phyloP scores from a whole-genome alignment of 2,888 invertebrate genomes.

The Scaptomyza parva region DNA sequence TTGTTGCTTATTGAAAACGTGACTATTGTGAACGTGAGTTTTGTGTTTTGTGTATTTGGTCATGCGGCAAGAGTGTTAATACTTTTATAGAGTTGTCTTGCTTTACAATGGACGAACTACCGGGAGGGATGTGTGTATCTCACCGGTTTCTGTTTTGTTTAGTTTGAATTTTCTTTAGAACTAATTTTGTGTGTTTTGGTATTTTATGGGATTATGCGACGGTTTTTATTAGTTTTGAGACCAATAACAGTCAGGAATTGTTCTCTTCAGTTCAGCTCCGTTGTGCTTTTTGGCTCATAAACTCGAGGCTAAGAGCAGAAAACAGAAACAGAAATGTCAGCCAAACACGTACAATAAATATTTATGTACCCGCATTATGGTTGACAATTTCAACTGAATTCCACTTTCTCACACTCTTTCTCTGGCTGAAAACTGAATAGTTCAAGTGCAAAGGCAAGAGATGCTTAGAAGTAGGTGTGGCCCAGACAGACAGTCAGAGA shows the following conservation, averaged over 20 bases:
- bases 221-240: conserved; percentile 49
- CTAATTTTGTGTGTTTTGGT: background rate
- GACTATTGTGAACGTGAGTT: conserved; percentile 63
- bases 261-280: no score
- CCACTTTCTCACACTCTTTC: background rate
- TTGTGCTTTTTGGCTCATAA: conserved; percentile 28
- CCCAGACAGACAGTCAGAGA: conserved; percentile 9
- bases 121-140: conserved; percentile 14
- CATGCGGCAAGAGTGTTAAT: conserved; percentile 61
- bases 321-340: no score
- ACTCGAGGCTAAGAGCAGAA: conserved; percentile 32
- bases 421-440: conserved; percentile 21
- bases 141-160: conserved; percentile 24
- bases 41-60: conserved; percentile 2
- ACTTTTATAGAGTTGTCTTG: conserved; percentile 52
- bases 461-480: conserved; percentile 15
- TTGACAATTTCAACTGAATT: conserved; percentile 40
- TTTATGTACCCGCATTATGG: conserved; percentile 59
- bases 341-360: conserved; percentile 65
- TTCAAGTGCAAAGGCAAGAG: conserved; percentile 41
- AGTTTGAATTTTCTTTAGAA: conserved; percentile 23
- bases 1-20: conserved; percentile 52
- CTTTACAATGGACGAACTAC: conserved; percentile 18
- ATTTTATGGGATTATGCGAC: conserved; percentile 32
- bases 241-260: conserved; percentile 19